These are phyloP conservation scores for Cyprinodon diabolis DNA, from an alignment of 2,797 vertebrate genomes.

Conservation along the genomic window DNA sequence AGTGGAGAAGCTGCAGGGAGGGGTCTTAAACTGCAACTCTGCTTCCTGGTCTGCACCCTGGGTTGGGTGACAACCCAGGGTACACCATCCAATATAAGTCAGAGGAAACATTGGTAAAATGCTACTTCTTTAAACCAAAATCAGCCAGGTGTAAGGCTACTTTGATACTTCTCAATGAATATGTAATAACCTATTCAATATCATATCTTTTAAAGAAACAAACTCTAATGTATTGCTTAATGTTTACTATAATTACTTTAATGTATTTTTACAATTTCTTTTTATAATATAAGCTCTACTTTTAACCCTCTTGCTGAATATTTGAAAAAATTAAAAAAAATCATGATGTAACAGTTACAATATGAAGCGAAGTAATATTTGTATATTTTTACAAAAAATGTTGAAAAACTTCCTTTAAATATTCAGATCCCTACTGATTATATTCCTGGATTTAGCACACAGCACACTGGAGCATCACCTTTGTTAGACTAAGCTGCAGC, in stretches of 20 bases:
- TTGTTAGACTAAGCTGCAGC: conserved; percentile 20
- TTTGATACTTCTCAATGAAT: background rate
- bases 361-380: background rate
- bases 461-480: conserved; percentile 8
- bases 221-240: background rate
- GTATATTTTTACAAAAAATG: background rate
- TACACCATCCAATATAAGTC: background rate
- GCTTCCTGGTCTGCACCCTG: no score
- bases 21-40: no score
- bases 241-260: background rate
- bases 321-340: background rate
- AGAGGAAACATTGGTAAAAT: no score
- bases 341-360: background rate
- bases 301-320: background rate
- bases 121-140: no score
- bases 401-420: background rate
- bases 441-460: background rate
- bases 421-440: background rate
- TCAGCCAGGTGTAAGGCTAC: background rate
- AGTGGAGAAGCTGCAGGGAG: no score
- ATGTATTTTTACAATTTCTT: background rate
- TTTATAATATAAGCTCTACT: background rate
- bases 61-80: no score
- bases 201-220: background rate
- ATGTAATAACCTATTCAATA: background rate